phyloP scores from a whole-genome alignment of 2,888 invertebrate genomes.

The Archaeoteleia sp. region DNA sequence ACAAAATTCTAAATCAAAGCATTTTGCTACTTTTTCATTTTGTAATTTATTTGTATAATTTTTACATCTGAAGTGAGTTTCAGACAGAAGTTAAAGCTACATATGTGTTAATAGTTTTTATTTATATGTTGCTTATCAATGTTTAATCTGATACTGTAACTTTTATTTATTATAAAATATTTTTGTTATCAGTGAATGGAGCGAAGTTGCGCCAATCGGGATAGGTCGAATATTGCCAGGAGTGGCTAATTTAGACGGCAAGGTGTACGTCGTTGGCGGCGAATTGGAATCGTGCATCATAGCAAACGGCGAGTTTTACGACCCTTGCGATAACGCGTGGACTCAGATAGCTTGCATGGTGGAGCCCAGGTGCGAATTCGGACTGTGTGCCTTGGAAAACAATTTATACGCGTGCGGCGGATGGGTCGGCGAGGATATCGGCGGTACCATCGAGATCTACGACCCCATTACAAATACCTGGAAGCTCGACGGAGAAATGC shows the following conservation, averaged over 20 bases:
- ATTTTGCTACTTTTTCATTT: too few relatives aligned
- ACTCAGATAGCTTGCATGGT: conserved; percentile 79
- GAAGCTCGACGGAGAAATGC: conserved; percentile 86
- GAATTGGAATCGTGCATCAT: conserved; percentile 93
- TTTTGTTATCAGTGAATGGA: conserved; percentile 85
- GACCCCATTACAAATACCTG: conserved; percentile 87
- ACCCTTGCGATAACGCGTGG: conserved; percentile 81
- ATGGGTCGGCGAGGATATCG: conserved; percentile 95
- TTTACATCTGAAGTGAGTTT: too few relatives aligned
- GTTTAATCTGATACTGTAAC: too few relatives aligned
- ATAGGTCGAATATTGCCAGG: conserved; percentile 92
- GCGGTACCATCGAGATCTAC: conserved; percentile 90
- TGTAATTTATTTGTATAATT: too few relatives aligned
- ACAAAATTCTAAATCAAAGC: too few relatives aligned
- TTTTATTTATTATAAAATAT: too few relatives aligned
- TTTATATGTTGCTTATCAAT: too few relatives aligned
- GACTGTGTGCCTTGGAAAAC: conserved; percentile 88
- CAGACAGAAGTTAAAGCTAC: too few relatives aligned
- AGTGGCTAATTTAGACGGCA: conserved; percentile 87
- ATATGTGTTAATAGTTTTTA: too few relatives aligned
- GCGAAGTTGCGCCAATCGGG: conserved; percentile 86
- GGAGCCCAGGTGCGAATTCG: conserved; percentile 92
- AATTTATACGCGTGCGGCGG: conserved; percentile 85
- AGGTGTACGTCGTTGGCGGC: conserved; percentile 93
- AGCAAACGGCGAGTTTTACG: conserved; percentile 90